Conservation (phyloP, 2,888 invertebrate genomes). For the Elmis aenea region DNA sequence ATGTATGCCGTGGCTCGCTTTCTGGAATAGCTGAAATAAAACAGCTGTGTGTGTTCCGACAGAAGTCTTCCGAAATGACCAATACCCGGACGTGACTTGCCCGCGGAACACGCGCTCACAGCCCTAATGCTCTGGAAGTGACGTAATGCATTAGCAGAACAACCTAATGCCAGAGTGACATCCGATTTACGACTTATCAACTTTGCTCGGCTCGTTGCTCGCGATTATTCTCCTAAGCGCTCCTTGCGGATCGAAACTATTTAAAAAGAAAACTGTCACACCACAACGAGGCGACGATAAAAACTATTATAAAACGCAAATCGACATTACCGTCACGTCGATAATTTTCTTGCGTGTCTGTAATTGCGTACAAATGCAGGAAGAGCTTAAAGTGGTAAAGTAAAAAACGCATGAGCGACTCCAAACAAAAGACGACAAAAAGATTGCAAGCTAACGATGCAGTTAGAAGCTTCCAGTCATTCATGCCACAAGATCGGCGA, state of each 20-base stretch:
- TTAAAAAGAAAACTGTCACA: slow-evolving; percentile 27
- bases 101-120: slow-evolving; percentile 24
- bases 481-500: too few species aligned
- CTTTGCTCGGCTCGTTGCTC: slow-evolving; percentile 27
- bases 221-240: slow-evolving; percentile 26
- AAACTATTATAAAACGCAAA: slow-evolving; percentile 35
- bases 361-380: slow-evolving; percentile 27
- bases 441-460: too few species aligned
- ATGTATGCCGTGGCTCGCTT: too few species aligned
- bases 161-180: slow-evolving; percentile 30
- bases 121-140: slow-evolving; percentile 27
- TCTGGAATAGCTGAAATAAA: slow-evolving; percentile 6
- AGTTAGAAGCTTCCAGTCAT: too few species aligned
- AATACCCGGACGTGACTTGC: slow-evolving; percentile 31
- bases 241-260: slow-evolving; percentile 24
- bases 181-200: slow-evolving; percentile 33
- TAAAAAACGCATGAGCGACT: slow-evolving; percentile 34
- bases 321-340: slow-evolving; percentile 17
- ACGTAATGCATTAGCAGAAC: slow-evolving; percentile 32
- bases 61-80: slow-evolving; percentile 29
- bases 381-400: slow-evolving; percentile 27
- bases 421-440: slow-evolving; percentile 25
- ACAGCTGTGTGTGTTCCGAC: slow-evolving; percentile 18
- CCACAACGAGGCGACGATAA: slow-evolving; percentile 27
- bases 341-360: slow-evolving; percentile 26